Percentiles rank a stretch among this genome's conserved stretches.
Evolutionary conservation across 2,113 vertebrate species (phyloP).

Genomic region (Crocuta crocuta): DNA sequence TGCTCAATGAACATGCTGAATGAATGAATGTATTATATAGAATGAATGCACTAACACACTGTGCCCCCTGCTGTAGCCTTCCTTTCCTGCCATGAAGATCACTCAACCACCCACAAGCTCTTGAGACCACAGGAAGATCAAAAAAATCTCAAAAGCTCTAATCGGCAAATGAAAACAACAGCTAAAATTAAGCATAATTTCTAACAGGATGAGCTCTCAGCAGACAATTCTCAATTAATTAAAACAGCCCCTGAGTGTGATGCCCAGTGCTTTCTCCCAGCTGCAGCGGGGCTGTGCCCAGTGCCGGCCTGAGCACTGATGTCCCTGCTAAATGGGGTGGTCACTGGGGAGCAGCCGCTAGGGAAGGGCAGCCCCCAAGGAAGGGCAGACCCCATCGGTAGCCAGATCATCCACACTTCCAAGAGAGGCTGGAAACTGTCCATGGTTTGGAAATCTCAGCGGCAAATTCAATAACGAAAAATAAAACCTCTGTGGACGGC

Average conservation of each 20-base stretch:
- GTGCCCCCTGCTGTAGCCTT: neutral
- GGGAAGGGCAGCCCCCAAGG: neutral
- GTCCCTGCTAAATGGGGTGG: neutral
- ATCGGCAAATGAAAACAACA: constrained; percentile 25
- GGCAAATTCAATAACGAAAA: neutral
- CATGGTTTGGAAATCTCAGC: neutral
- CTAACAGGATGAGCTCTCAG: constrained; percentile 12
- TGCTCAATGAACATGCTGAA: neutral
- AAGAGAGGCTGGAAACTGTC: neutral
- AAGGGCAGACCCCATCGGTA: neutral
- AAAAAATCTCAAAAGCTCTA: constrained; percentile 44
- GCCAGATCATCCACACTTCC: neutral
- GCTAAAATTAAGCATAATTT: constrained; percentile 68
- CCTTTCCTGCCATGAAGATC: neutral
- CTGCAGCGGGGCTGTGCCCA: neutral
- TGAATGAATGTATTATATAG: neutral
- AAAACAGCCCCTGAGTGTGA: neutral
- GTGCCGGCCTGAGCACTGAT: neutral
- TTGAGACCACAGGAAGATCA: constrained; percentile 28
- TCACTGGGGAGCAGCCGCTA: neutral
- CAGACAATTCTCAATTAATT: constrained; percentile 56
- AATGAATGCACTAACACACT: neutral
- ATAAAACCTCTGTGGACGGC: neutral
- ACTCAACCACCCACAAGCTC: constrained; percentile 37
- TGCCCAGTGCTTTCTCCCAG: neutral